Conservation (phyloP, 2,797 vertebrate genomes). For the Merluccius polli region DNA sequence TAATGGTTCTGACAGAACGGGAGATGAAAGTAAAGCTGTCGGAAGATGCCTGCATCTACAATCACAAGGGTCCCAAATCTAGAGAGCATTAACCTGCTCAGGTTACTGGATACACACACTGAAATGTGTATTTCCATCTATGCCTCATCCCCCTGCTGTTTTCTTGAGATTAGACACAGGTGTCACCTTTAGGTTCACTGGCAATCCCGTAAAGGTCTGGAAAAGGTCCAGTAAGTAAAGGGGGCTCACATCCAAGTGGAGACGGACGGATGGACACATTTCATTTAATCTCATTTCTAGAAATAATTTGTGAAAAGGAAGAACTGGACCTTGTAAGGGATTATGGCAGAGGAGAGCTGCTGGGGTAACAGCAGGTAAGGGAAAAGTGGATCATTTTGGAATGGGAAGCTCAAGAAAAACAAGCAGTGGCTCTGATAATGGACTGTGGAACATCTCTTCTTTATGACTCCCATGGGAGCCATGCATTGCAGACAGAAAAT, state of each 20-base stretch:
- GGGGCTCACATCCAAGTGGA: constrained; percentile 29
- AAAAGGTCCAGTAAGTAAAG: neutral
- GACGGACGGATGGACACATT: neutral
- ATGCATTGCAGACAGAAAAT: too few species aligned
- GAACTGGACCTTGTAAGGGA: constrained; percentile 24
- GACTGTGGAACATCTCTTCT: neutral
- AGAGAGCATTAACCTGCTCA: neutral
- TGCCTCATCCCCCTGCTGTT: neutral
- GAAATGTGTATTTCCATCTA: constrained; percentile 12
- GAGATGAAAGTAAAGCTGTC: too few species aligned
- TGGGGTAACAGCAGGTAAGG: constrained; percentile 38
- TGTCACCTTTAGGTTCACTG: neutral
- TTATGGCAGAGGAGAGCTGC: constrained; percentile 21
- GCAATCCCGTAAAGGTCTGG: constrained; percentile 16
- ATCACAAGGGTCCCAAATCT: neutral
- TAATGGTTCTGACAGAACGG: too few species aligned
- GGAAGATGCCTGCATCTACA: neutral
- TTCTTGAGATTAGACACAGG: constrained; percentile 7
- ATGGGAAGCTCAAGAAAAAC: constrained; percentile 32
- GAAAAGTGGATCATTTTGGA: constrained; percentile 36
- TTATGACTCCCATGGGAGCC: constrained; percentile 17
- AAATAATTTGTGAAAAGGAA: constrained; percentile 31
- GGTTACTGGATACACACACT: constrained; percentile 3
- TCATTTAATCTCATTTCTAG: constrained; percentile 19
- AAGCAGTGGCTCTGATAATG: constrained; percentile 36